Conservation (phyloP, 2,113 vertebrate genomes). For the Anolis sagrei region DNA sequence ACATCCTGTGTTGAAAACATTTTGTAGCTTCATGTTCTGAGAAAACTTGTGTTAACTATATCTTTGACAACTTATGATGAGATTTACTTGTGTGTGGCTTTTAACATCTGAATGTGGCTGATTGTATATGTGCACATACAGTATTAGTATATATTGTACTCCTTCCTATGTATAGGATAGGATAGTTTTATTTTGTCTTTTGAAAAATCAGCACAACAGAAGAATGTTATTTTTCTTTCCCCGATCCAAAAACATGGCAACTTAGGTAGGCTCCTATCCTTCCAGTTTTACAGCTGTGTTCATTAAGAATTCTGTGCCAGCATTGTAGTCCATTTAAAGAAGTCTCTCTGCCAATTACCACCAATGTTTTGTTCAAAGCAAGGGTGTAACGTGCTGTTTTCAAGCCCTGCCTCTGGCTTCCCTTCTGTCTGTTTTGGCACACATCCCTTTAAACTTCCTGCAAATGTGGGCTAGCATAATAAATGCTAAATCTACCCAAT, state of each 20-base stretch:
- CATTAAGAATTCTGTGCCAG: not conserved
- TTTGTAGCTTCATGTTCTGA: fast-evolving
- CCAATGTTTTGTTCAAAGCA: conserved; percentile 44
- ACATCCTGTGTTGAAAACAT: not conserved
- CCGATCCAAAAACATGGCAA: not conserved
- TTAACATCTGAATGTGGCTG: not conserved
- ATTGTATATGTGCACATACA: not conserved
- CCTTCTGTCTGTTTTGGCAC: conserved; percentile 43
- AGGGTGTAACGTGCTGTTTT: conserved; percentile 43
- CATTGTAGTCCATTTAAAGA: not conserved
- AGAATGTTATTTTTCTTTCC: not conserved
- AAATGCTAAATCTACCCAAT: conserved; percentile 41
- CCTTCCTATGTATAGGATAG: not conserved
- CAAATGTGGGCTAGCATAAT: conserved; percentile 48
- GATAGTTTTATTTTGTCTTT: not conserved
- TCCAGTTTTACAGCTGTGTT: not conserved
- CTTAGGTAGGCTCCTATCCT: not conserved
- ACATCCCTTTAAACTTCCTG: conserved; percentile 46
- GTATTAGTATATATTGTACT: fast-evolving
- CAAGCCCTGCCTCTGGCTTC: conserved; percentile 55
- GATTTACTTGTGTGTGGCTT: not conserved
- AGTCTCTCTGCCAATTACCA: not conserved
- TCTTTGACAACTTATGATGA: fast-evolving
- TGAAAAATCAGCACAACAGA: not conserved
- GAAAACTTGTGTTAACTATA: fast-evolving